Evolutionary conservation across 1,140 invertebrate genomes (phyloP), one percentile per base, ranked within the genome.

Genomic region (Parasteatoda tepidariorum): DNA sequence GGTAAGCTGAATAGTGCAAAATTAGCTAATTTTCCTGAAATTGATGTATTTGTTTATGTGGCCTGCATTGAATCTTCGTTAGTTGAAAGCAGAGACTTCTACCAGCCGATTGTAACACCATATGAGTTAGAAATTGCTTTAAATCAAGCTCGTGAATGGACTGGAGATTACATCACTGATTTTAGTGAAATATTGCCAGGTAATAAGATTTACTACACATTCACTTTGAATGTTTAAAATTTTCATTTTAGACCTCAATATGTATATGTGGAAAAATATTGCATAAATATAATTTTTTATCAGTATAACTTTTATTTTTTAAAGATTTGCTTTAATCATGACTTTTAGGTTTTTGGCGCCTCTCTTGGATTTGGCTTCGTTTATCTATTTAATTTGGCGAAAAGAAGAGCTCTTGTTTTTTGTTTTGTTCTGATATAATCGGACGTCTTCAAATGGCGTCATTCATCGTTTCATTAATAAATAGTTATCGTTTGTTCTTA

Each of bases 1-100:
- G 97, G 97, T 2, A 97, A 97, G 89, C 93, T 96, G 22, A 98
- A 96, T 91, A 93, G 94, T 57, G 93, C 94, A 0, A 99, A 99
- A 89, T 89, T 99, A 75, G 96, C 96, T 0, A 99, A 99, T 90
- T 96, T 97, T 89, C 92, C 94, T 71, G 95, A 97, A 91, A 93
- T 98, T 68, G 96, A 98, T 88, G 92, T 95, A 62, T 98, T 96
- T 91, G 94, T 98, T 3, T 90, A 96, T 67, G 93, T 98, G 85
- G 93, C 95, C 0, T 99, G 97, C 89, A 92, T 96, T 18, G 95
- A 98, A 89, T 96, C 94, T 88, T 89, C 89, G 22, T 89, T 97
- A 61, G 93, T 95, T 85, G 94, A 95, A 87, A 94, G 92, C 59
- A 92, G 93, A 87, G 96, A 98, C 48, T 97, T 95, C 88, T 94